Evolutionary conservation across 2,888 invertebrate species (phyloP), one percentile per base, ranked within the genome.

Genomic region (Iphiclides podalirius): DNA sequence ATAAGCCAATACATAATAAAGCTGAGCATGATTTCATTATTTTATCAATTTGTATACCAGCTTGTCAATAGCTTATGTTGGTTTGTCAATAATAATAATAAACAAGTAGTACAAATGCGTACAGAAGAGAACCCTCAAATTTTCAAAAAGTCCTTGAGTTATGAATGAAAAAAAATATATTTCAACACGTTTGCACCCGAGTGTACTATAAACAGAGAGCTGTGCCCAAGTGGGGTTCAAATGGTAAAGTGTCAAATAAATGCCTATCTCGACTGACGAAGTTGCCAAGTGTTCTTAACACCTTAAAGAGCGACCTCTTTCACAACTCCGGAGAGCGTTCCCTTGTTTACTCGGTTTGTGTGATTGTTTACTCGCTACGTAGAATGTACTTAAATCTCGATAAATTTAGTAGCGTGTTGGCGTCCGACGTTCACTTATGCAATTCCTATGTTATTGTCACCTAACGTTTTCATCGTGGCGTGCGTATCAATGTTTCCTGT

Each of bases 171-270:
- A 12, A 11, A 4, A 11, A 12, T 12, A 2, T 12, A 35, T 3
- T 35, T 35, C 8, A 2, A 14, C 13, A 35, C 26, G 66, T 58
- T 63, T 67, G 66, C 60, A 59, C 52, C 44, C 36, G 50, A 48
- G 52, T 60, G 57, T 57, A 54, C 62, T 54, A 58, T 55, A 58
- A 53, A 54, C 52, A 56, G 55, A 66, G 64, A 66, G 43, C 38
- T n/a, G n/a, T n/a, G n/a, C 62, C 63, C 72, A 71, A 77, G 78
- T 75, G 74, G 68, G 36, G 75, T 73, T 73, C 71, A 72, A 70
- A 71, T 68, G 67, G 63, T 67, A 63, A 64, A 69, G 70, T 71
- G 75, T 67, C 70, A 63, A 66, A 62, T 57, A 48, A 58, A 65
- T 62, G 61, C 57, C 58, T 59, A 61, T 61, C 61, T 62, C 61